Evolutionary conservation across 2,797 vertebrate species (phyloP), one percentile per base, ranked within the genome.

Genomic region (Perodicticus potto): DNA sequence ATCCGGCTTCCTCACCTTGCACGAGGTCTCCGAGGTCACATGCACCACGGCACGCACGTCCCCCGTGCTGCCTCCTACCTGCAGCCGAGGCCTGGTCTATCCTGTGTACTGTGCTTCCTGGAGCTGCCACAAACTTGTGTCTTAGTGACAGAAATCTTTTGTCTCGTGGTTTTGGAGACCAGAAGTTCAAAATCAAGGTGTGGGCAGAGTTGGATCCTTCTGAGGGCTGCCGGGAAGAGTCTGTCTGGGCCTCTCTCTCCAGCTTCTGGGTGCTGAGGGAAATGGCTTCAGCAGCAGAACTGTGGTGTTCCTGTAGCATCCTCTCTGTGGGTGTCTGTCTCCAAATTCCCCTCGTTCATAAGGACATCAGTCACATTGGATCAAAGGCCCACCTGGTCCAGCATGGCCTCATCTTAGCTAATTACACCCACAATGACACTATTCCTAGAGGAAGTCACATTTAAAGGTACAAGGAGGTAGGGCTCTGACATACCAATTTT

Each of bases 281-380:
- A 59, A 17, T 53, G n/a, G 37, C 13, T 1, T 20, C 8, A 43
- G 32, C 27, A 14, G 22, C 3, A 0, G 13, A 32, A 61, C n/a
- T 23, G 3, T 4, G 16, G 3, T 29, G 6, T n/a, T 69, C 12
- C 23, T 4, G 7, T 0, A 5, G 27, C 2, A 0, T 23, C 16
- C 20, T 57, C 34, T 20, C 14, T 11, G 14, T 17, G 27, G 37
- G n/a, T 57, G n/a, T 69, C 23, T 32, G 45, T 40, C 34, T 76
- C 77, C 17, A 49, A 8, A 10, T 14, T 69, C 7, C 45, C 32
- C 14, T 59, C 17, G 1, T 12, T 20, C 17, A 3, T 11, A 29
- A 59, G 19, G 27, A 27, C n/a, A 29, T 29, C 20, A 29, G 34
- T 40, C 40, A 13, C 7, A 4, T 2, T 12, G 13, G 10, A 4